Conservation (phyloP, 2,888 invertebrate species). For the Cryptophagus acutangulus region DNA sequence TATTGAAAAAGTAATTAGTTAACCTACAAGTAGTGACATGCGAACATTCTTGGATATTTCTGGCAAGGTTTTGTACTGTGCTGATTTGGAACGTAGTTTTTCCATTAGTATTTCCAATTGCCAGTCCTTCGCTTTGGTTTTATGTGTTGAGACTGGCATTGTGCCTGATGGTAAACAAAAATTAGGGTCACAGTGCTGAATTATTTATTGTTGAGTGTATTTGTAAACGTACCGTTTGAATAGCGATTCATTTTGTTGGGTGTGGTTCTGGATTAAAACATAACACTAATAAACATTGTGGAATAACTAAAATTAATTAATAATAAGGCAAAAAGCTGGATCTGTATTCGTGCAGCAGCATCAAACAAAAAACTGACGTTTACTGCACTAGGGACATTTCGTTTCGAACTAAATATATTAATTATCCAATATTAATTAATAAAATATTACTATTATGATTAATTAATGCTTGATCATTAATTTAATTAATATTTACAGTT, state of each 20-base stretch:
- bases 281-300: constrained; percentile 23
- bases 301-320: constrained; percentile 18
- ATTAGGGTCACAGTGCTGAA: background rate
- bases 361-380: constrained; percentile 36
- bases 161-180: constrained; percentile 22
- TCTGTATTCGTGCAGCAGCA: constrained; percentile 27
- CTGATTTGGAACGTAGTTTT: constrained; percentile 77
- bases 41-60: constrained; percentile 86
- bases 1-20: constrained; percentile 17
- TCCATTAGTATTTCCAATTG: constrained; percentile 89
- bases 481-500: no score
- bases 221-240: constrained; percentile 34
- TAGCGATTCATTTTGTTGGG: constrained; percentile 31
- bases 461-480: no score
- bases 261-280: constrained; percentile 6
- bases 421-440: background rate
- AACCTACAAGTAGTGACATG: constrained; percentile 74
- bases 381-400: no score
- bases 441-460: background rate
- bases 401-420: no score
- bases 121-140: constrained; percentile 65
- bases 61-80: constrained; percentile 73
- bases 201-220: background rate
- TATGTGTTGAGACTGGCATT: constrained; percentile 27
- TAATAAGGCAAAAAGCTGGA: constrained; percentile 17